phyloP scores from a whole-genome alignment of 2,888 invertebrate species.

The Strigamia maritima region DNA sequence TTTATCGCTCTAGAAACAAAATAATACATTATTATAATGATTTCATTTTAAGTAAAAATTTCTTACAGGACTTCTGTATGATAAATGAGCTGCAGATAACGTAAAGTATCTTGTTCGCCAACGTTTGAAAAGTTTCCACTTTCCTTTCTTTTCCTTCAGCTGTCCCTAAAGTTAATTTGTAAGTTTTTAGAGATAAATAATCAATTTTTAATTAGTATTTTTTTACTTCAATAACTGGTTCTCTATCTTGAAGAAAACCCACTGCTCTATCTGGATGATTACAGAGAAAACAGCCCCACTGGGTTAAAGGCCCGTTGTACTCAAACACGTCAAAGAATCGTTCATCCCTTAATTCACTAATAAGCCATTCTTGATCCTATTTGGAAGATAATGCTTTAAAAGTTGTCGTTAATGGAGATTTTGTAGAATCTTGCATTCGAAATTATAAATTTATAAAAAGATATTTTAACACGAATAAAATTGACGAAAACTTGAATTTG shows the following conservation, averaged over 20 bases:
- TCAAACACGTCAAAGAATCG: constrained; percentile 93
- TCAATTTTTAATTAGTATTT: not conserved
- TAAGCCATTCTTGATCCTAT: constrained; percentile 79
- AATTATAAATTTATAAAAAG: too few species aligned
- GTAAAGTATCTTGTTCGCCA: constrained; percentile 95
- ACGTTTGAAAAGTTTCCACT: constrained; percentile 83
- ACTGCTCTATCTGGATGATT: constrained; percentile 86
- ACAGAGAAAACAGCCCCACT: constrained; percentile 91
- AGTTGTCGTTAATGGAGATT: too few species aligned
- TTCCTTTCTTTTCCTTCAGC: constrained; percentile 84
- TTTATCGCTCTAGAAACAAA: constrained; percentile 62
- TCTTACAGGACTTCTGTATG: constrained; percentile 66
- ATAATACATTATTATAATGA: not conserved
- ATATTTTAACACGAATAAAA: too few species aligned
- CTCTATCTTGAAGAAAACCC: constrained; percentile 71
- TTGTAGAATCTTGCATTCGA: too few species aligned
- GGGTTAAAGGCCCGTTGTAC: constrained; percentile 61
- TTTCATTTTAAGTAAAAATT: not conserved
- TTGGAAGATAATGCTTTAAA: constrained; percentile 41
- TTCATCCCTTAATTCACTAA: constrained; percentile 78
- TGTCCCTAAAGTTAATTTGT: constrained; percentile 60
- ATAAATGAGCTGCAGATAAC: constrained; percentile 84
- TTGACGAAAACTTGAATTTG: too few species aligned
- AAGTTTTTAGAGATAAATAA: not conserved
- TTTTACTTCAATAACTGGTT: constrained; percentile 73